phyloP scores from a whole-genome alignment of 1,140 invertebrate species.

The Pseudomyrmex sp. region DNA sequence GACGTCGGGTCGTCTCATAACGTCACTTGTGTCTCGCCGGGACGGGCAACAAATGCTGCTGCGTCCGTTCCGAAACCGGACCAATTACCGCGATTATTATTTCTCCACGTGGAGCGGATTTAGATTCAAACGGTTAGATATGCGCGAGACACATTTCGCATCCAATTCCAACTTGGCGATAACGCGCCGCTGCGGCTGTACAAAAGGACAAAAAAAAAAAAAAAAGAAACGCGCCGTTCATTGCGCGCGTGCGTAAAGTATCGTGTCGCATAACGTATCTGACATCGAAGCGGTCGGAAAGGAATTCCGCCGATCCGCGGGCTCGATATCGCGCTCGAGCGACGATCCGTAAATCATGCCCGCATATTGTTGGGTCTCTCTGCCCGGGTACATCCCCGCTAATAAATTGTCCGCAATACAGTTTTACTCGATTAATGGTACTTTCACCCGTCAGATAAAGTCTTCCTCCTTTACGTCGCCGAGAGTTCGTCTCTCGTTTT shows the following conservation, averaged over 20 bases:
- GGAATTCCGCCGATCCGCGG: constrained; percentile 26
- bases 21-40: constrained; percentile 45
- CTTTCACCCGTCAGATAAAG: constrained; percentile 65
- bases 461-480: constrained; percentile 51
- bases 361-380: constrained; percentile 37
- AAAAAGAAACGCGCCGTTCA: constrained; percentile 15
- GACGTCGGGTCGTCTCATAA: constrained; percentile 10
- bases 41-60: constrained; percentile 59
- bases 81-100: constrained; percentile 49
- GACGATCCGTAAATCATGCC: constrained; percentile 58
- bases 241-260: not conserved
- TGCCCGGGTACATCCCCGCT: constrained; percentile 9
- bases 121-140: constrained; percentile 9
- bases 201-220: not conserved
- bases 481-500: constrained; percentile 39
- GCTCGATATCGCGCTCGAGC: constrained; percentile 24
- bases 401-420: constrained; percentile 68
- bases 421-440: constrained; percentile 68
- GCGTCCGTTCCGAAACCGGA: constrained; percentile 39
- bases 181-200: not conserved
- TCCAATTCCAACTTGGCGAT: constrained; percentile 40
- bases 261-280: not conserved
- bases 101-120: not conserved
- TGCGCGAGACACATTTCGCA: constrained; percentile 23
- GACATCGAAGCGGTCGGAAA: not conserved